Percentiles rank a stretch among this genome's conserved stretches.
Conservation (phyloP, 2,888 invertebrate genomes). For the Patella ulyssiponensis region DNA sequence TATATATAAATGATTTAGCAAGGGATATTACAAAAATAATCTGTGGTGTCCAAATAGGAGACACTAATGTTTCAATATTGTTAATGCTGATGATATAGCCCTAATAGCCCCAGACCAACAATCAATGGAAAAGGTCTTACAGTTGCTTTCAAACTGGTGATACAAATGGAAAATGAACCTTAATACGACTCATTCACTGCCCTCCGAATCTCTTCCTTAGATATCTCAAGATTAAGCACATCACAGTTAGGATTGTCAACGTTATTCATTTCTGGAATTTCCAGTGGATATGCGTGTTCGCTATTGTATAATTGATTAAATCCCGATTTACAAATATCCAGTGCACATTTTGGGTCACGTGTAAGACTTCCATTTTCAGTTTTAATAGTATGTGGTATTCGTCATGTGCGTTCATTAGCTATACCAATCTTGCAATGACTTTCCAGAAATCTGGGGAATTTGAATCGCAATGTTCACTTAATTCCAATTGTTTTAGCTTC, state of each 20-base stretch:
- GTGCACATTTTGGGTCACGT: neutral
- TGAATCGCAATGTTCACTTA: neutral
- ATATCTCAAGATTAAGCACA: constrained; percentile 20
- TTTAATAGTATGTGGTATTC: neutral
- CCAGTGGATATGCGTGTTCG: neutral
- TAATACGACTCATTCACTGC: constrained; percentile 25
- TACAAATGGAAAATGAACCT: too few relatives aligned
- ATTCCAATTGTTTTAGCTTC: neutral
- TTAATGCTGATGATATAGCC: too few relatives aligned
- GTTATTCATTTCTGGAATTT: neutral
- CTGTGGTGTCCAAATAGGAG: constrained; percentile 6
- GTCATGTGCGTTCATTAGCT: neutral
- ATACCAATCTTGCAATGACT: neutral
- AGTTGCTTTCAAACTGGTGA: too few relatives aligned
- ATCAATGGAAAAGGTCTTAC: too few relatives aligned
- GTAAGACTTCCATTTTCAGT: neutral
- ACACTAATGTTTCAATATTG: neutral
- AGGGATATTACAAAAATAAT: neutral
- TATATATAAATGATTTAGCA: constrained; percentile 3
- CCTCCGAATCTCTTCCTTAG: constrained; percentile 23
- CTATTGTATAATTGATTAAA: neutral
- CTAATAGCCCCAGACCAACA: too few relatives aligned
- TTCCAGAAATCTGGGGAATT: neutral
- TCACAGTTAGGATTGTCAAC: neutral
- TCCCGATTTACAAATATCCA: neutral